Evolutionary conservation across 2,797 vertebrate genomes (phyloP).

Genomic region (Meriones psammophilus): DNA sequence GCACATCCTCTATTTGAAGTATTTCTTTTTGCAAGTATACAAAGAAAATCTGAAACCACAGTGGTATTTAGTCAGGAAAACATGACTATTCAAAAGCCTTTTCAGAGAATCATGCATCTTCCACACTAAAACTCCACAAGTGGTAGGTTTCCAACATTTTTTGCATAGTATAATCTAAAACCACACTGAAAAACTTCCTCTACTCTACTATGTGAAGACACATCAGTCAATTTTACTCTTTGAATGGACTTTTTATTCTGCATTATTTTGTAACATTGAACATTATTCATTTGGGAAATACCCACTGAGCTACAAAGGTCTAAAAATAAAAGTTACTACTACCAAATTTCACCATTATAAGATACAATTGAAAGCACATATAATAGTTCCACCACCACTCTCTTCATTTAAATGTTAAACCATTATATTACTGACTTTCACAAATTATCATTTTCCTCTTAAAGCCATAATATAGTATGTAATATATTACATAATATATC

Average conservation of each 20-base stretch:
- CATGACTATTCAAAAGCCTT: not conserved
- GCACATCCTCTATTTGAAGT: not conserved
- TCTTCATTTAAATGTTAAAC: not conserved
- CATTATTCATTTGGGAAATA: constrained; percentile 34
- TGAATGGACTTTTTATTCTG: not conserved
- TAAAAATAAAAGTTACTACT: not conserved
- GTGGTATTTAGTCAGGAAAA: not conserved
- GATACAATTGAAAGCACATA: not conserved
- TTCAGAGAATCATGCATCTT: not conserved
- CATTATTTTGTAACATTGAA: not conserved
- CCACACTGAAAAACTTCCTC: not conserved
- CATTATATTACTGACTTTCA: not conserved
- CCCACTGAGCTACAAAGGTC: not conserved
- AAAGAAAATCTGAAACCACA: constrained; percentile 9
- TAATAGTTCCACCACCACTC: not conserved
- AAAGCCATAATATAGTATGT: not conserved
- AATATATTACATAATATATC: not conserved
- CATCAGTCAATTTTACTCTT: not conserved
- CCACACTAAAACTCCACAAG: not conserved
- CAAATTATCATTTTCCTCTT: constrained; percentile 26
- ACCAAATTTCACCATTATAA: not conserved
- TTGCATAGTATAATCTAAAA: not conserved
- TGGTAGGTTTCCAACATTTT: not conserved
- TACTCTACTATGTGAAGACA: not conserved
- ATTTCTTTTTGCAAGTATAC: not conserved